These are phyloP conservation scores for Ceratitis capitata DNA, from an alignment of 1,140 invertebrate species.

Conservation along the genomic window DNA sequence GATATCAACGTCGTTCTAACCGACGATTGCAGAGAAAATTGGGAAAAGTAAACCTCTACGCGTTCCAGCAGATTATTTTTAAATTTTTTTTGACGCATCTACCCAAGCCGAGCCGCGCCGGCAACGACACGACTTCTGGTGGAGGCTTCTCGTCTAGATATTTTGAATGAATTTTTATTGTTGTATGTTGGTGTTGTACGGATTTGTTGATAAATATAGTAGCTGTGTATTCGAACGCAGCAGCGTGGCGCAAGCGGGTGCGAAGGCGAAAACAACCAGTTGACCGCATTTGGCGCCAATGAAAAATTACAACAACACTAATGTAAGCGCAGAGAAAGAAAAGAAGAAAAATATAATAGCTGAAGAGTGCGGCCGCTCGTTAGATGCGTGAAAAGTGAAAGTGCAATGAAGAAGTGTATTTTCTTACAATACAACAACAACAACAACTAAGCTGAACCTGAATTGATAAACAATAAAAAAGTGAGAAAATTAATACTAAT, in stretches of 20 bases:
- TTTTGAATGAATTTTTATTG: background rate
- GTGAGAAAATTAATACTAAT: background rate
- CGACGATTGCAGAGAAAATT: background rate
- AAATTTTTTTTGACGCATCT: background rate
- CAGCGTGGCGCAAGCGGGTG: background rate
- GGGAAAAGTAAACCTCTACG: background rate
- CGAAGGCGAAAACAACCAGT: background rate
- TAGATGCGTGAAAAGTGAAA: constrained; percentile 21
- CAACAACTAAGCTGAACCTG: too few relatives aligned
- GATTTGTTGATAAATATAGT: background rate
- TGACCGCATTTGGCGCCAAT: constrained; percentile 22
- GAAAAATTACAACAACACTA: background rate
- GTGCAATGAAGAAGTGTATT: constrained; percentile 20
- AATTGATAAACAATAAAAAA: background rate
- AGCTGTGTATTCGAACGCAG: background rate
- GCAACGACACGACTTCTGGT: background rate
- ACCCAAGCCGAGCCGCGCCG: background rate
- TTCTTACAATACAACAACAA: background rate
- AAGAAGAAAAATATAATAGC: background rate
- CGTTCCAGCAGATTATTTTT: background rate
- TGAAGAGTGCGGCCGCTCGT: background rate
- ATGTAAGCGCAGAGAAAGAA: background rate
- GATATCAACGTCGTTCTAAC: background rate
- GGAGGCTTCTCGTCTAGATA: background rate
- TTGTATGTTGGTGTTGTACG: background rate